Evolutionary conservation across 2,888 invertebrate species (phyloP).

Genomic region (Eupithecia abbreviata): DNA sequence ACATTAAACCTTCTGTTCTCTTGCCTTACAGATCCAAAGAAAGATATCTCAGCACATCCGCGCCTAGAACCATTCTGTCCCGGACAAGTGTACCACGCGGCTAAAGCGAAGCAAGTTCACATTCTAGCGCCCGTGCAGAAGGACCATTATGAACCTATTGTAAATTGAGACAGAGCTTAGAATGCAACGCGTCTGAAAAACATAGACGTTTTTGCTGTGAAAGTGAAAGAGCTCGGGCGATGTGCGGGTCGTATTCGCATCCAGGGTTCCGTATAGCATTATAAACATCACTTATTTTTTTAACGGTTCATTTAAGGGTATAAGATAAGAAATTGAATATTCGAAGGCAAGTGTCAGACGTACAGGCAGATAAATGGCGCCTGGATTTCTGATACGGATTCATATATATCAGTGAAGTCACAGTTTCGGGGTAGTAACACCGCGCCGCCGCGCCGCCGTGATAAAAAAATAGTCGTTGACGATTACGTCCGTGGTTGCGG

Average conservation of each 20-base stretch:
- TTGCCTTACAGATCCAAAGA: constrained; percentile 68
- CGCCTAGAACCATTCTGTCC: constrained; percentile 94
- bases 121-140: constrained; percentile 86
- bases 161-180: constrained; percentile 42
- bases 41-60: constrained; percentile 85
- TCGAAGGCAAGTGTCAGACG: neutral
- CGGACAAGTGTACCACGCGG: constrained; percentile 96
- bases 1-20: neutral
- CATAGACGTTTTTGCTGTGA: neutral
- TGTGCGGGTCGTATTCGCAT: neutral
- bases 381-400: too few species aligned
- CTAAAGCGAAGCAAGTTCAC: constrained; percentile 95
- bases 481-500: too few species aligned
- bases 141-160: constrained; percentile 63
- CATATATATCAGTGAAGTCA: too few species aligned
- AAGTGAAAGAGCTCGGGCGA: neutral
- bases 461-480: too few species aligned
- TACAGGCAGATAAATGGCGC: neutral
- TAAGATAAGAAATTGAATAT: neutral
- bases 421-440: too few species aligned
- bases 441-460: too few species aligned
- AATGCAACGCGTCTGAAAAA: constrained; percentile 11
- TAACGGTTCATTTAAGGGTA: neutral
- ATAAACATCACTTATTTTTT: neutral
- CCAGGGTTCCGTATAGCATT: neutral